Percentiles rank a stretch among this genome's conserved stretches.
These are phyloP conservation scores for Stichopus chloronotus DNA, from an alignment of 35 echinoderm and acorn worm species.

Conservation along the genomic window DNA sequence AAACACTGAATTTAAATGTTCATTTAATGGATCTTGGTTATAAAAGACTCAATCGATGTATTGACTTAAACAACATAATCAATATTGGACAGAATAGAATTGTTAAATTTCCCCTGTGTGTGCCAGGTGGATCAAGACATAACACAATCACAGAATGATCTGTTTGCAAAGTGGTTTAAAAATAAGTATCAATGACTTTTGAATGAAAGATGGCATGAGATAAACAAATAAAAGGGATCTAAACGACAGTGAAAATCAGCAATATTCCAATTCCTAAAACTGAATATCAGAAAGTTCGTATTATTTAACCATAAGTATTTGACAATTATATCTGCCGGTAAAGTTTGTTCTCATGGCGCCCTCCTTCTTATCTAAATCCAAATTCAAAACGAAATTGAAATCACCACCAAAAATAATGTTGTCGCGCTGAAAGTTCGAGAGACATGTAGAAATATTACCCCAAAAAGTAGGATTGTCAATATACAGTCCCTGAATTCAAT, in stretches of 20 bases:
- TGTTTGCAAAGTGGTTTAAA: background rate
- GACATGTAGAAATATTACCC: background rate
- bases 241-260: background rate
- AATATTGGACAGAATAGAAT: slow-evolving; percentile 14
- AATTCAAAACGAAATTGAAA: too few species aligned
- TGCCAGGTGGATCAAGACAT: background rate
- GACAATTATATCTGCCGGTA: background rate
- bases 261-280: background rate
- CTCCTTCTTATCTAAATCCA: too few species aligned
- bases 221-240: background rate
- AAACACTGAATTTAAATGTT: too few species aligned
- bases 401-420: too few species aligned
- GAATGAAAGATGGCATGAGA: background rate
- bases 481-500: background rate
- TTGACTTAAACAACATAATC: background rate
- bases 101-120: background rate
- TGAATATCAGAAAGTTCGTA: background rate
- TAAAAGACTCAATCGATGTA: background rate
- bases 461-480: slow-evolving; percentile 1
- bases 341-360: slow-evolving; percentile 7
- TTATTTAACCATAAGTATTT: background rate
- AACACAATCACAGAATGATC: background rate
- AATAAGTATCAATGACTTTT: background rate
- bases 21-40: background rate
- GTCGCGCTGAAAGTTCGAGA: background rate